These are phyloP conservation scores for Grus americana DNA, from an alignment of 2,113 vertebrate species.

Conservation along the genomic window DNA sequence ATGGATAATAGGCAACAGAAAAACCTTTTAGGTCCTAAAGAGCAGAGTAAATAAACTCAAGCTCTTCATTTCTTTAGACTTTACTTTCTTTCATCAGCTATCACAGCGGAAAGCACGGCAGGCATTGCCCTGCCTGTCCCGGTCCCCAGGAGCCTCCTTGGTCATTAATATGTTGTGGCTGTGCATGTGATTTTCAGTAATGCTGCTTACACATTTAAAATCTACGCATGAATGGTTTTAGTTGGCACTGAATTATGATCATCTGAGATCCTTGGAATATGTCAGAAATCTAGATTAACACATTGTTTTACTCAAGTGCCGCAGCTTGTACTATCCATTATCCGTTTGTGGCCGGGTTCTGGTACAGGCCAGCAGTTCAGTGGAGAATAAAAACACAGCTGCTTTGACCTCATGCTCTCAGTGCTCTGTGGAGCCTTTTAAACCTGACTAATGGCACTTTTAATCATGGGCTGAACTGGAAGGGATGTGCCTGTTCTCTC, in stretches of 20 bases:
- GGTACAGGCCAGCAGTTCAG: neutral
- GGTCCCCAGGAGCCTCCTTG: neutral
- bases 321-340: neutral
- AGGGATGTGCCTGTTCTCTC: neutral
- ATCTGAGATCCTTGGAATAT: slow-evolving; percentile 19
- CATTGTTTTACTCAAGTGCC: neutral
- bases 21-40: neutral
- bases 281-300: neutral
- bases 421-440: neutral
- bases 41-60: neutral
- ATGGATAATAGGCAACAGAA: neutral
- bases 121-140: fast-evolving
- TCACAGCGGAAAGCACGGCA: neutral
- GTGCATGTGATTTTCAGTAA: neutral
- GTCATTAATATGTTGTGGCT: fast-evolving
- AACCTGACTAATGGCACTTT: neutral
- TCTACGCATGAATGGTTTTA: neutral
- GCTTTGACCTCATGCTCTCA: neutral
- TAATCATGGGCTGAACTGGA: neutral
- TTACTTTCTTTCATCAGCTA: neutral
- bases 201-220: neutral
- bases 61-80: neutral
- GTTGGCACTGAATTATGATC: neutral
- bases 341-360: neutral
- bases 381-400: neutral